Evolutionary conservation across 2,113 vertebrate species (phyloP), one percentile per base, ranked within the genome.

Genomic region (Emydocephalus ijimae): DNA sequence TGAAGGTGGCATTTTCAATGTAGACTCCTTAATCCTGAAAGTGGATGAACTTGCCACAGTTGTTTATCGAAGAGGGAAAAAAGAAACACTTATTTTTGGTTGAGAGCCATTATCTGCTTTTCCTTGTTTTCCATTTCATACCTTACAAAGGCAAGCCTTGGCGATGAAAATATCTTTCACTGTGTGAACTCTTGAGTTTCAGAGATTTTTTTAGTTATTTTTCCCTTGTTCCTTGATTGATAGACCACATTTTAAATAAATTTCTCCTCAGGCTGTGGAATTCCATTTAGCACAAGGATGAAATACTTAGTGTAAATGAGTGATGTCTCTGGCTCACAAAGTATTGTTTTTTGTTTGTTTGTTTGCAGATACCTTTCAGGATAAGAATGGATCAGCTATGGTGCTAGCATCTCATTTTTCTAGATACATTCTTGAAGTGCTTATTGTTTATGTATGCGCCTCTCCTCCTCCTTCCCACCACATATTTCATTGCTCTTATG

Each of bases 281-380:
- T 93, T 91, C 48, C 93, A 18, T 23, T 90, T 89, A 55, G 74
- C 26, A n/a, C 85, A 54, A 45, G 43, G 92, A 94, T 93, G 18
- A 86, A 88, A 94, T 92, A 90, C 87, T 85, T 93, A 94, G 57
- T 90, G n/a, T 92, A 91, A 81, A 64, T 54, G 54, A 89, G 91
- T 92, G 87, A 85, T 94, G 94, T 94, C 91, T 9, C 90, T 57
- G 52, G 88, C 48, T 96, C 86, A 95, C 43, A 91, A 48, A 89
- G 18, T 74, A 24, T 55, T 87, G 59, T 91, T 95, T 57, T 85
- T 85, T 55, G 52, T 94, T 59, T 92, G 59, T 50, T 92, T 94
- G 57, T 56, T 93, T 34, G 94, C 96, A 97, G 97, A 97, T 97
- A 96, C 94, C 94, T 95, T 61, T 95, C 92, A 89, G 94, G 92